Conservation (phyloP, 1,140 invertebrate species). For the Tetragnatha versicolor region DNA sequence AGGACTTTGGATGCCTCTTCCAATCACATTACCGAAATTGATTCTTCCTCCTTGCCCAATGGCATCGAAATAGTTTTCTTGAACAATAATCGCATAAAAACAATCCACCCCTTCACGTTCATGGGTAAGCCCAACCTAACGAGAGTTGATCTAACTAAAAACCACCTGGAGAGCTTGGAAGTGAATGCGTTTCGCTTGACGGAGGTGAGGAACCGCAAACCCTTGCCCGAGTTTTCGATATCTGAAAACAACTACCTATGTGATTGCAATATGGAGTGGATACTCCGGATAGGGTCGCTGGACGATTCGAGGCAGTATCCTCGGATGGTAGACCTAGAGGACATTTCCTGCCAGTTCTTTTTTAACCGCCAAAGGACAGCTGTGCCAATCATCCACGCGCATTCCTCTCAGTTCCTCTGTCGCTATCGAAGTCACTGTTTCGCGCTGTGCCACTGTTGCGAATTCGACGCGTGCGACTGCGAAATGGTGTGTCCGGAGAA, state of each 20-base stretch:
- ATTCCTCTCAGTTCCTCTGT: conserved; percentile 85
- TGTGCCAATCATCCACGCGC: conserved; percentile 71
- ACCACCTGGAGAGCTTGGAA: conserved; percentile 82
- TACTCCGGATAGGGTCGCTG: conserved; percentile 69
- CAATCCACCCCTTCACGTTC: conserved; percentile 82
- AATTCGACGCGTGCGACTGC: conserved; percentile 93
- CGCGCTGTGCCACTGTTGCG: conserved; percentile 90
- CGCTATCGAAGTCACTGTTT: conserved; percentile 92
- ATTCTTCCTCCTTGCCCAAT: conserved; percentile 76
- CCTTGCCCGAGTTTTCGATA: conserved; percentile 84
- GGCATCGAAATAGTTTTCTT: conserved; percentile 80
- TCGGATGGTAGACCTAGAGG: conserved; percentile 84
- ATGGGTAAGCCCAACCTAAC: conserved; percentile 82
- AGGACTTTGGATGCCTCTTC: conserved; percentile 83
- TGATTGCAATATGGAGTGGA: conserved; percentile 89
- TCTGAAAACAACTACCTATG: conserved; percentile 87
- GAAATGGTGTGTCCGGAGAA: conserved; percentile 92
- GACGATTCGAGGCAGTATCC: conserved; percentile 79
- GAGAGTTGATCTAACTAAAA: conserved; percentile 83
- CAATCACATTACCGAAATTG: conserved; percentile 79
- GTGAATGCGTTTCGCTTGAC: conserved; percentile 76
- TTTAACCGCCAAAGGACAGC: conserved; percentile 51
- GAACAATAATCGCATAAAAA: conserved; percentile 81
- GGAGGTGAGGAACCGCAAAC: conserved; percentile 61
- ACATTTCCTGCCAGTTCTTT: conserved; percentile 74